These are phyloP conservation scores for Stylophora pistillata DNA, from an alignment of 64 coral and sea anemone genomes.

Conservation along the genomic window DNA sequence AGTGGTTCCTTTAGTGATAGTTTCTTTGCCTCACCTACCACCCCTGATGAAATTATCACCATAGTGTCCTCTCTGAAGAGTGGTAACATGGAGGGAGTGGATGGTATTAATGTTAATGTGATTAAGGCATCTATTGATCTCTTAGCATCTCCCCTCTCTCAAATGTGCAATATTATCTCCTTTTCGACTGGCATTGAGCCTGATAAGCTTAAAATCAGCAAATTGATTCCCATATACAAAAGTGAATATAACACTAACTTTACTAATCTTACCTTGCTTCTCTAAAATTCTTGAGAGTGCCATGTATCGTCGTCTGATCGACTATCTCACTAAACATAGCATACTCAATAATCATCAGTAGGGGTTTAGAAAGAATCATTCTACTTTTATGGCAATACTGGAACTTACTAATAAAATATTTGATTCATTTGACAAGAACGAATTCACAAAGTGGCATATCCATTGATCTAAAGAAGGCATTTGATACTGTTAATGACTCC, in stretches of 20 bases:
- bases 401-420: conserved; percentile 60
- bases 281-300: conserved; percentile 37
- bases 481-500: conserved; percentile 23
- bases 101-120: no score
- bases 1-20: no score
- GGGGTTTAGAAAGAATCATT: conserved; percentile 53
- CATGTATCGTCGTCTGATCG: conserved; percentile 23
- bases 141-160: no score
- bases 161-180: no score
- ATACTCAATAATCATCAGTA: conserved; percentile 39
- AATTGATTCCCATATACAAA: conserved; percentile 34
- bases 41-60: no score
- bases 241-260: conserved; percentile 47
- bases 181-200: conserved; percentile 40
- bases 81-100: no score
- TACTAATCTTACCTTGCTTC: conserved; percentile 37
- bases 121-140: no score
- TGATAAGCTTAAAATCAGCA: conserved; percentile 48
- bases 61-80: no score
- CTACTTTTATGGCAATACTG: conserved; percentile 45
- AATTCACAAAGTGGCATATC: conserved; percentile 53
- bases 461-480: conserved; percentile 45
- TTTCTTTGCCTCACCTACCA: no score
- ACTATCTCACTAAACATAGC: conserved; percentile 47
- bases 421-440: conserved; percentile 40